Evolutionary conservation across 2,113 vertebrate genomes (phyloP), one percentile per base, ranked within the genome.

Genomic region (Aphyosemion australe): DNA sequence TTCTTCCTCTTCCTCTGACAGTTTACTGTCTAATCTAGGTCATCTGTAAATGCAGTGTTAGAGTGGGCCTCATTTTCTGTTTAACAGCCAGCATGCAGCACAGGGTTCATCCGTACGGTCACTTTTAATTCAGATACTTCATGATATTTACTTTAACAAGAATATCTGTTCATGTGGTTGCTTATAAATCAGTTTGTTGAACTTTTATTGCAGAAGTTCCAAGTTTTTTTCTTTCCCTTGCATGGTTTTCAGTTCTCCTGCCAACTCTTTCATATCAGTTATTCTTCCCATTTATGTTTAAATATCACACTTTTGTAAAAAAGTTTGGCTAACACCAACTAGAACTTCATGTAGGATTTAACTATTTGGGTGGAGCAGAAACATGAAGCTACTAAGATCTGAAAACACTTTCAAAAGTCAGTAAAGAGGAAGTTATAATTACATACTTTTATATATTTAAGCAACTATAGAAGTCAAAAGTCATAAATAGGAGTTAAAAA

Each of bases 241-340:
- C 9, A 15, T 19, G 37, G n/a, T 56, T 61, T 72, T 48, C 41
- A 37, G 13, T 74, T 41, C 9, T 56, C 48, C 42, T 48, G n/a
- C 43, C 43, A 34, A 18, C n/a, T 14, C 32, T 61, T 49, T 48
- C 45, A 49, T 61, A 47, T 48, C 32, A 32, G 45, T 61, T n/a
- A 26, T 59, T 6, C 37, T 37, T 55, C 32, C 18, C 8, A 37
- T 57, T 67, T 9, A 41, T 8, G 34, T 37, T 37, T 7, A 37
- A 26, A 26, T 4, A 2, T 5, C 26, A 2, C 5, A 26, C 26
- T 5, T 26, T 2, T 4, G 26, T 26, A 26, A 37, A 37, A 37
- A 37, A 10, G 34, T 5, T 10, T 7, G 34, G 34, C 34, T 26
- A 26, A 26, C 3, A 5, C 5, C 26, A 26, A 26, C 26, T 26